Percentiles rank a stretch among this genome's conserved stretches.
Conservation (phyloP, 2,888 invertebrate genomes). For the Ectemnius lituratus region DNA sequence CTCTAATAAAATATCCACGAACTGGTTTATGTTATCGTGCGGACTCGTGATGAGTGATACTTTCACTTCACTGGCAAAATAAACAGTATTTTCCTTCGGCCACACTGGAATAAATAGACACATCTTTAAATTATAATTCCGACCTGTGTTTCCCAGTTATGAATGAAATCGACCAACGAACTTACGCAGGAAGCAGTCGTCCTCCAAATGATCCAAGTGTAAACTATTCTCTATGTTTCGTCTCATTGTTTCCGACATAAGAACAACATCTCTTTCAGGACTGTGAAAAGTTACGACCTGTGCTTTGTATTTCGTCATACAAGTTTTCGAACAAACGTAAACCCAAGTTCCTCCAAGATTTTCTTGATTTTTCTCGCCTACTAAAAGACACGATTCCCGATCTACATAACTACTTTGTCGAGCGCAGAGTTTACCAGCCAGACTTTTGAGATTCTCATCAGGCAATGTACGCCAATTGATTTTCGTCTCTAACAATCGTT, state of each 20-base stretch:
- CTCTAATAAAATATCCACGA: slow-evolving; percentile 82
- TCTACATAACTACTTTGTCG: slow-evolving; percentile 55
- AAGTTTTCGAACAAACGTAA: slow-evolving; percentile 61
- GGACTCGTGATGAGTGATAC: slow-evolving; percentile 69
- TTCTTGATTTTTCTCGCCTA: slow-evolving; percentile 37
- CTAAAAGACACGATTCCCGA: slow-evolving; percentile 61
- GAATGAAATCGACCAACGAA: slow-evolving; percentile 26
- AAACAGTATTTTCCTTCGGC: slow-evolving; percentile 29
- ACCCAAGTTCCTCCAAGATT: slow-evolving; percentile 47
- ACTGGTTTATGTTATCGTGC: slow-evolving; percentile 67
- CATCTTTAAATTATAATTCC: neutral
- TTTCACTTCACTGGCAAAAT: slow-evolving; percentile 64
- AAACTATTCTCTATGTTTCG: slow-evolving; percentile 65
- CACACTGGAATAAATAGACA: slow-evolving; percentile 56
- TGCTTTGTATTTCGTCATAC: slow-evolving; percentile 67
- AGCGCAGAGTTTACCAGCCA: slow-evolving; percentile 44
- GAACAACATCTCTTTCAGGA: slow-evolving; percentile 50
- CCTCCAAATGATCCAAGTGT: slow-evolving; percentile 28
- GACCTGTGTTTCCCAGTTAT: neutral
- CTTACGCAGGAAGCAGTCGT: slow-evolving; percentile 69
- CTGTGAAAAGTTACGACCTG: slow-evolving; percentile 53
- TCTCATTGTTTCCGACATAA: slow-evolving; percentile 66
- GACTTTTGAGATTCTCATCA: slow-evolving; percentile 48
- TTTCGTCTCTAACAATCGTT: slow-evolving; percentile 49
- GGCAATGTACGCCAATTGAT: slow-evolving; percentile 51